Percentiles rank a stretch among this genome's conserved stretches.
These are phyloP conservation scores for Melanotaenia nigrans DNA, from an alignment of 2,797 vertebrate species.

Conservation along the genomic window DNA sequence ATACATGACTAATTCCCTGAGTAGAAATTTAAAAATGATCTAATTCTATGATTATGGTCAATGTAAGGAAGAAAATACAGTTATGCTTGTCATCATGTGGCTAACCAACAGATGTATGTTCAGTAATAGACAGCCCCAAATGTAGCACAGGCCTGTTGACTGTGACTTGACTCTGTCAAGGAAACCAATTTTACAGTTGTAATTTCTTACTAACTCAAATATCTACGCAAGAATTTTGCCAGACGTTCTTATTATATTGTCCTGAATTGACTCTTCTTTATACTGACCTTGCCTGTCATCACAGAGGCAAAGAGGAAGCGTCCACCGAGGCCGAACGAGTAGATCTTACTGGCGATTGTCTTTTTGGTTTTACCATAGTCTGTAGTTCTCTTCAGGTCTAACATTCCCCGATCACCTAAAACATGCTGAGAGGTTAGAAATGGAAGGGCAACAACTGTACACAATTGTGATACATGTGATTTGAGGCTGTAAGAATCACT, in stretches of 20 bases:
- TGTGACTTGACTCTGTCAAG: background rate
- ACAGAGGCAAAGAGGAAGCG: constrained; percentile 95
- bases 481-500: constrained; percentile 72
- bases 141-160: background rate
- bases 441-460: constrained; percentile 1
- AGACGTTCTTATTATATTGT: constrained; percentile 13
- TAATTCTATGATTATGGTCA: background rate
- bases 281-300: constrained; percentile 89
- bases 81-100: background rate
- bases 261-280: background rate
- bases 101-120: background rate
- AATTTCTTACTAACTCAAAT: background rate
- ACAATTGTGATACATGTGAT: background rate
- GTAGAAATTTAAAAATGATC: background rate
- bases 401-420: constrained; percentile 87
- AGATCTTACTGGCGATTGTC: constrained; percentile 88
- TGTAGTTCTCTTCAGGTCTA: constrained; percentile 87
- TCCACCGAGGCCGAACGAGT: constrained; percentile 92
- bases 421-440: background rate
- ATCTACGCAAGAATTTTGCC: background rate
- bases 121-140: background rate
- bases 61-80: background rate
- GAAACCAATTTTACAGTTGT: background rate
- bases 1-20: background rate
- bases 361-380: constrained; percentile 88